phyloP scores from a whole-genome alignment of 2,888 invertebrate genomes.

The Scaeva pyrastri region DNA sequence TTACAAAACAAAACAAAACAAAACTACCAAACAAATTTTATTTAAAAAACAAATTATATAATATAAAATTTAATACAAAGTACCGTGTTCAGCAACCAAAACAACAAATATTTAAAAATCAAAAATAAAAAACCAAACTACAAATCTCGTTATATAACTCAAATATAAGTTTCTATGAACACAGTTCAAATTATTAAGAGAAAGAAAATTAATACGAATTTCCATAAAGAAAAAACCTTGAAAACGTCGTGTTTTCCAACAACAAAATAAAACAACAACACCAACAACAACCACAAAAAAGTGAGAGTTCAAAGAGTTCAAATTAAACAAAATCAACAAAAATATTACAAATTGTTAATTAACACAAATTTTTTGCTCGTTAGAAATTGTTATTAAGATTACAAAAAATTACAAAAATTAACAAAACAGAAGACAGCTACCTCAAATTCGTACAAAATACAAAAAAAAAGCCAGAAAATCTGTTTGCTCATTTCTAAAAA shows the following conservation, averaged over 20 bases:
- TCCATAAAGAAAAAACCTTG: slow-evolving; percentile 55
- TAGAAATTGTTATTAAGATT: slow-evolving; percentile 73
- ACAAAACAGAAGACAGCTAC: slow-evolving; percentile 72
- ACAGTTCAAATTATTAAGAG: slow-evolving; percentile 58
- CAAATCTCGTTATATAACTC: slow-evolving; percentile 67
- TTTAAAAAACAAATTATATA: slow-evolving; percentile 61
- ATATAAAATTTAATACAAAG: slow-evolving; percentile 76
- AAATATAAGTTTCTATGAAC: slow-evolving; percentile 75
- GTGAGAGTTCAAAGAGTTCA: slow-evolving; percentile 71
- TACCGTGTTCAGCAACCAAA: slow-evolving; percentile 77
- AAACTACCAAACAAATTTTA: slow-evolving; percentile 75
- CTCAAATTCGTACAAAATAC: slow-evolving; percentile 75
- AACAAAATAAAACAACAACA: too few relatives aligned
- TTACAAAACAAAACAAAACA: slow-evolving; percentile 31
- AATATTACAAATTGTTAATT: slow-evolving; percentile 73
- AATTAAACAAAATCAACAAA: slow-evolving; percentile 34
- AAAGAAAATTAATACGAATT: slow-evolving; percentile 64
- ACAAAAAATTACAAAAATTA: slow-evolving; percentile 65
- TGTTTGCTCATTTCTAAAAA: slow-evolving; percentile 68
- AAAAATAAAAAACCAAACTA: slow-evolving; percentile 75
- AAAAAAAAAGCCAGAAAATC: slow-evolving; percentile 56
- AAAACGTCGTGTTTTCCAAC: slow-evolving; percentile 62
- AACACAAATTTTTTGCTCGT: slow-evolving; percentile 72
- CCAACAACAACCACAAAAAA: slow-evolving; percentile 22
- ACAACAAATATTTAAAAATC: slow-evolving; percentile 69